Evolutionary conservation across 2,113 vertebrate species (phyloP).

Genomic region (Triplophysa dalaica): DNA sequence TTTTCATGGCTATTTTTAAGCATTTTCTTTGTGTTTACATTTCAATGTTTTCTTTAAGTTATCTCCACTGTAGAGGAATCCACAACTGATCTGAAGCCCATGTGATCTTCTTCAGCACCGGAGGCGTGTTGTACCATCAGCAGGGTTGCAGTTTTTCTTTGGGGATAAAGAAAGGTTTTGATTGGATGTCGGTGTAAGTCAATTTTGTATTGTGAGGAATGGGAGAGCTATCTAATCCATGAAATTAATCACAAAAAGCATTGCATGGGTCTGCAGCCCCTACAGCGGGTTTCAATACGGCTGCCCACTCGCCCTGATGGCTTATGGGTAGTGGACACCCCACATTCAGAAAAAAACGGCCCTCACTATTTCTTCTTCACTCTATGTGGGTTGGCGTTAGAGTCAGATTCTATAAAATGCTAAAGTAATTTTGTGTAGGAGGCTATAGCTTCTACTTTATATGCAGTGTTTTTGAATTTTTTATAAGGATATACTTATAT

Average conservation of each 20-base stretch:
- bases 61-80: neutral
- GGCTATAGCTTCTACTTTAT: neutral
- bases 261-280: conserved; percentile 22
- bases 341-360: neutral
- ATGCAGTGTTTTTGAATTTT: neutral
- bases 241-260: conserved; percentile 53
- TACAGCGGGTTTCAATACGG: neutral
- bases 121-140: conserved; percentile 2
- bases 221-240: conserved; percentile 32
- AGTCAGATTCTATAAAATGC: neutral
- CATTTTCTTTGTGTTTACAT: neutral
- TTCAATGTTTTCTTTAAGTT: neutral
- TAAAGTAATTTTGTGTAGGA: neutral
- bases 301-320: conserved; percentile 15
- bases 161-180: conserved; percentile 48
- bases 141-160: conserved; percentile 24
- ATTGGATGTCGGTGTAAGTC: conserved; percentile 51
- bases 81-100: neutral
- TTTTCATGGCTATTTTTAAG: neutral
- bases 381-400: neutral
- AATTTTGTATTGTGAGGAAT: conserved; percentile 43
- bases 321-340: conserved; percentile 1
- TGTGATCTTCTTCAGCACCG: neutral
- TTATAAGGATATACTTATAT: neutral
- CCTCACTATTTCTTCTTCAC: conserved; percentile 33